Evolutionary conservation across 2,797 vertebrate species (phyloP), one percentile per base, ranked within the genome.

Genomic region (Melanotaenia boesemani): DNA sequence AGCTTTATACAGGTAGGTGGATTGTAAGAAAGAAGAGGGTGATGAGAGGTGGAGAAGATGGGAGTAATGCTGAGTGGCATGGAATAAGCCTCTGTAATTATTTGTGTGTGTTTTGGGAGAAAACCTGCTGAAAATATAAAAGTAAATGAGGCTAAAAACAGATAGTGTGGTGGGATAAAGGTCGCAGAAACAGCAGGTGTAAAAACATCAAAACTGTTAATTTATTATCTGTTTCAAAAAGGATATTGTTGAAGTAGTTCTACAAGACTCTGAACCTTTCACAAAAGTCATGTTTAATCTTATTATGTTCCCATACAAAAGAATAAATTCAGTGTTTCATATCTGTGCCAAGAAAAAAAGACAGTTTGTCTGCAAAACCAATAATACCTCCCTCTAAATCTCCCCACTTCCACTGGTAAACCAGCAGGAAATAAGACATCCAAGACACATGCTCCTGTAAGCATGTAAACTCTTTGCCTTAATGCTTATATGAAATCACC

Each of bases 101-200:
- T 82, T 50, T 75, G 63, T 44, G 26, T 76, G 69, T 79, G 83
- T 86, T 84, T 7, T 67, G 61, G 4, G 2, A 4, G 2, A 70
- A 83, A 85, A 82, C 26, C 64, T 65, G 37, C 63, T 80, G 77
- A 64, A 82, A 84, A 80, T 46, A 55, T 66, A 73, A 36, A 72
- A 78, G 59, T 78, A 82, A 87, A 86, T 85, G 50, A 90, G 72
- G 82, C 86, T 87, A 88, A 60, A 64, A 70, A 82, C 82, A 66
- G 84, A 82, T 86, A 77, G 79, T 73, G 82, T 60, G 59, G 58
- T 62, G 28, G 82, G 70, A 72, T 70, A 54, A 50, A 70, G 57
- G 64, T 63, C 69, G 28, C 28, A 26, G 56, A 34, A 37, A 26
- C 20, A 37, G 62, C 62, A 72, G 62, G 71, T 66, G 11, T 22